Conservation (phyloP, 2,113 vertebrate genomes). For the Porphyrio hochstetteri region DNA sequence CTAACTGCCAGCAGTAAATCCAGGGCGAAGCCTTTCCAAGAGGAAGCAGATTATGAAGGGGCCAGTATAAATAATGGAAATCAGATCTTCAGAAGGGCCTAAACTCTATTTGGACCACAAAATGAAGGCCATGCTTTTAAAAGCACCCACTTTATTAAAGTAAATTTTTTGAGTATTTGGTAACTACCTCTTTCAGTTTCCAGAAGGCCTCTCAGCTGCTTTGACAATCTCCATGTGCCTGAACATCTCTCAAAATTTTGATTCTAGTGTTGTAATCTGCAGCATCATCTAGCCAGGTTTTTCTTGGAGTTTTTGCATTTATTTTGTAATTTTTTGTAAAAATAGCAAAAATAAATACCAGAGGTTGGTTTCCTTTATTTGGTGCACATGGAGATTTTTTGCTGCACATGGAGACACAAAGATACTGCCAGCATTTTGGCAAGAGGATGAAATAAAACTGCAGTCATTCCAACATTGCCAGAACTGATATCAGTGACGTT, state of each 20-base stretch:
- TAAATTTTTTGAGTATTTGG: not conserved
- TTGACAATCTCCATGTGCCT: not conserved
- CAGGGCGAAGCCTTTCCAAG: not conserved
- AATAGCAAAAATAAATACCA: not conserved
- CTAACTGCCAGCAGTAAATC: constrained; percentile 25
- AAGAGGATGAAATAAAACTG: not conserved
- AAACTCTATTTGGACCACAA: not conserved
- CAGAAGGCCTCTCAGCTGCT: not conserved
- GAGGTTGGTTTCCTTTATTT: not conserved
- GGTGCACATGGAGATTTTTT: not conserved
- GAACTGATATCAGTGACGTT: not conserved
- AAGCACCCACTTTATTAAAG: not conserved
- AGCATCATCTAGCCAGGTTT: not conserved
- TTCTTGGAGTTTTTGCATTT: not conserved
- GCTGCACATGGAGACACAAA: not conserved
- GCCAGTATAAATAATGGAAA: not conserved
- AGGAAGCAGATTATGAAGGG: constrained; percentile 27
- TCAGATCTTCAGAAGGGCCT: constrained; percentile 16
- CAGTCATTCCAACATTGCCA: not conserved
- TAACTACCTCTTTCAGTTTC: not conserved
- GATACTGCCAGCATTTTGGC: not conserved
- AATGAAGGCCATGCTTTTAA: not conserved
- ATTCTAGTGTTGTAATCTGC: not conserved
- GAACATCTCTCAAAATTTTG: not conserved
- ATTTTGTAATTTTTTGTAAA: not conserved